phyloP scores from a whole-genome alignment of 2,888 invertebrate species.

The Vannuccia rotundouncinata region DNA sequence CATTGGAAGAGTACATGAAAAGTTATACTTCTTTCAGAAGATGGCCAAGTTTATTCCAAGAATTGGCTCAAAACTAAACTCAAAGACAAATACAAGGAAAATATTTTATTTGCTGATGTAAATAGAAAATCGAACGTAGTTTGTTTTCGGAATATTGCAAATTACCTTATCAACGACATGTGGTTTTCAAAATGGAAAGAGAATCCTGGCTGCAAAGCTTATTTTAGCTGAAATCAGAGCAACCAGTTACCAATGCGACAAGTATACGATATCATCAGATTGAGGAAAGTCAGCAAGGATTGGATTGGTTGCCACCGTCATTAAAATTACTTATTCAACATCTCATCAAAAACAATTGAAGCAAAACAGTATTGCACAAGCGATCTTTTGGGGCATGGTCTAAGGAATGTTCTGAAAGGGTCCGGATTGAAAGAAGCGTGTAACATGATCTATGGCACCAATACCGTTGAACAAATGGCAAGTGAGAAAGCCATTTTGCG shows the following conservation, averaged over 20 bases:
- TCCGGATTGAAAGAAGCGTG: conserved; percentile 1
- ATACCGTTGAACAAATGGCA: neutral
- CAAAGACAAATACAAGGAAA: neutral
- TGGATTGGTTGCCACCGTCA: neutral
- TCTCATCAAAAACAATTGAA: neutral
- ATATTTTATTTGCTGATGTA: neutral
- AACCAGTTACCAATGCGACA: neutral
- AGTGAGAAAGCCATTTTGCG: neutral
- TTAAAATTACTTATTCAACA: neutral
- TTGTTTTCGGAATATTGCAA: neutral
- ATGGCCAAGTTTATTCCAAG: neutral
- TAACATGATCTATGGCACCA: neutral
- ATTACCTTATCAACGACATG: neutral
- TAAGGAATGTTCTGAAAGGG: neutral
- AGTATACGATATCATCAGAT: neutral
- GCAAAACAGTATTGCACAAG: neutral
- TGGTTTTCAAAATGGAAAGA: neutral
- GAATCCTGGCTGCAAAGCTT: neutral
- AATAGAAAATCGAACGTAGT: neutral
- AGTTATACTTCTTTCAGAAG: neutral
- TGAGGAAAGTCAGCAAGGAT: neutral
- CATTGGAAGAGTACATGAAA: too few species aligned
- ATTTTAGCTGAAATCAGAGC: neutral
- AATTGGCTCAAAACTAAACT: neutral
- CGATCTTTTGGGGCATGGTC: neutral